phyloP scores from a whole-genome alignment of 2,113 vertebrate species.

The Ascaphus truei region DNA sequence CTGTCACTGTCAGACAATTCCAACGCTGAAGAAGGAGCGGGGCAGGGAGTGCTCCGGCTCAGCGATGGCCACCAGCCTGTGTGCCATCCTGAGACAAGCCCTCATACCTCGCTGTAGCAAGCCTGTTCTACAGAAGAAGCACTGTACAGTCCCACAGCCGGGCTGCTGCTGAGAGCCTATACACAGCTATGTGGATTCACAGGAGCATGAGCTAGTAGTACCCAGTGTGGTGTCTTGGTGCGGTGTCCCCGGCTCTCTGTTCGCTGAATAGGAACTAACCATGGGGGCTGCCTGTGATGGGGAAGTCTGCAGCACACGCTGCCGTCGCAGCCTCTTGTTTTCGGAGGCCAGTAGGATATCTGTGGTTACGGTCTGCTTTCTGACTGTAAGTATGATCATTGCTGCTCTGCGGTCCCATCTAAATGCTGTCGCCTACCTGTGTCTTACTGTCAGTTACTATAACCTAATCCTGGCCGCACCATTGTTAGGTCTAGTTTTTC shows the following conservation, averaged over 20 bases:
- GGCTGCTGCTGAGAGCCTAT: background rate
- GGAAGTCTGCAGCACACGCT: background rate
- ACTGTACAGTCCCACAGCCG: background rate
- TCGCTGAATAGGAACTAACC: too few species aligned
- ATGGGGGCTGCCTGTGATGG: background rate
- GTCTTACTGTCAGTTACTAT: too few species aligned
- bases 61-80: background rate
- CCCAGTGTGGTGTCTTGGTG: too few species aligned
- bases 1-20: background rate
- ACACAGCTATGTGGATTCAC: too few species aligned
- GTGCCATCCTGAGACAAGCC: background rate
- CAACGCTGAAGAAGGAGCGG: background rate
- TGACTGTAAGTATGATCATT: slow-evolving; percentile 13
- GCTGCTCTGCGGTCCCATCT: too few species aligned
- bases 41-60: background rate
- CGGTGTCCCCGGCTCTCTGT: background rate
- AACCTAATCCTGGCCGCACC: too few species aligned
- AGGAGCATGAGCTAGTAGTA: slow-evolving; percentile 9
- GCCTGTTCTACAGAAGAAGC: background rate
- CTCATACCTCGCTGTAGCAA: background rate
- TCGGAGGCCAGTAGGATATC: too few species aligned
- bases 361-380: background rate
- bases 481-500: too few species aligned
- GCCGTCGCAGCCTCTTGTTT: too few species aligned
- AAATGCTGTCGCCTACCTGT: too few species aligned